phyloP scores from a whole-genome alignment of 1,140 invertebrate genomes.

The Diuraphis noxia region DNA sequence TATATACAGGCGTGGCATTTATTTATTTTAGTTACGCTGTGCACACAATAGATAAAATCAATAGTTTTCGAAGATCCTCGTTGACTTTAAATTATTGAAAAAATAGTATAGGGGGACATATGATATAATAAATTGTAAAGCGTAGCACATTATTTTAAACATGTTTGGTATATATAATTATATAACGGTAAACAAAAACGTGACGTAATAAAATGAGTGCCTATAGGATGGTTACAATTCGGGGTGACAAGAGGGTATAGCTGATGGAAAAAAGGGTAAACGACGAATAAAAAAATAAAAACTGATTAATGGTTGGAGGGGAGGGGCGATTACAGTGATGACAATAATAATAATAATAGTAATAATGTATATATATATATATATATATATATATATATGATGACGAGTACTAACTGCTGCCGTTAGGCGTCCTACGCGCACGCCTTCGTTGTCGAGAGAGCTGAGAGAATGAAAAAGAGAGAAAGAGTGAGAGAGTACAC shows the following conservation, averaged over 20 bases:
- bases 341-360: not conserved
- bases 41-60: too few relatives aligned
- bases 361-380: not conserved
- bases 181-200: not conserved
- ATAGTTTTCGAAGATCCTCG: too few relatives aligned
- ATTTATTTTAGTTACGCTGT: too few relatives aligned
- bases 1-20: too few relatives aligned
- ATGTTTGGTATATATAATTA: not conserved
- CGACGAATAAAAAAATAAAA: not conserved
- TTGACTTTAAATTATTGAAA: too few relatives aligned
- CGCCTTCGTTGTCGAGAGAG: too few relatives aligned
- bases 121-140: not conserved
- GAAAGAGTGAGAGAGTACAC: not conserved
- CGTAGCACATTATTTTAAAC: not conserved
- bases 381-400: too few relatives aligned
- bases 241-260: not conserved
- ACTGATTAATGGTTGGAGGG: not conserved
- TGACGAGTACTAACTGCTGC: not conserved
- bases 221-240: not conserved
- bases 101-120: too few relatives aligned
- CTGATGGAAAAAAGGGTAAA: not conserved
- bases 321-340: not conserved
- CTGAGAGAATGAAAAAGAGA: not conserved
- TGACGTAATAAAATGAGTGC: not conserved
- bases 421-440: not conserved